Base-by-base conservation (phyloP, 2,113 vertebrate genomes). In the Chionis minor region DNA sequence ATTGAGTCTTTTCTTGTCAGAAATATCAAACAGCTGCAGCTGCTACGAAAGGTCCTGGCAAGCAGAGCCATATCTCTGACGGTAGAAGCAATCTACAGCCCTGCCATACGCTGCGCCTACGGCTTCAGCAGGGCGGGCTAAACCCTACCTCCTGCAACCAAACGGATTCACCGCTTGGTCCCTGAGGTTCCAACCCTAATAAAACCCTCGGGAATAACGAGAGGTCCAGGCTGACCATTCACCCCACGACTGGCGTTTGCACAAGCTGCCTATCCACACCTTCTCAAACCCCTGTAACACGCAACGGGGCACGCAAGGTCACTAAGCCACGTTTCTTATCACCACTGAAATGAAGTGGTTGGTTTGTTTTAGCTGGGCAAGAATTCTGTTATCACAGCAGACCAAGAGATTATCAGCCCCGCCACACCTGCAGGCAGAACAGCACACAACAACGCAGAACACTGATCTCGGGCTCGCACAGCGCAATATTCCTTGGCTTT, bases 31-130 rank as follows among this genome's bases (percentile, higher is more conserved):
- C 22, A 56, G 77, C 67, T 89, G 56, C 74, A 86, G 67, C 58
- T 81, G 79, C 52, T 13, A 20, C 0, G 2, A 26, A 81, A 87
- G 38, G 49, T 72, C 30, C 54, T 63, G 84, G 74, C 56, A 69
- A 91, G 58, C 73, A 44, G 75, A 72, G 73, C 66, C 21, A 33
- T 21, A 49, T 24, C 63, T 49, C 61, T 14, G 54, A 28, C 28
- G 69, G 79, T 30, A 49, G n/a, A 51, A 51, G 56, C 12, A 71
- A 69, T 8, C 54, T 12, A 12, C 30, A 33, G 9, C 2, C 5
- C 56, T 54, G 51, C 35, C 17, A 5, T 4, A 7, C 1, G 2
- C 38, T 13, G 4, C 0, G 8, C 44, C 44, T 35, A 6, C 10
- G 74, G 45, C 63, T 20, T 14, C 59, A 49, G 83, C 35, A 27